Conservation (phyloP, 2,797 vertebrate genomes). For the Spinus pinus region DNA sequence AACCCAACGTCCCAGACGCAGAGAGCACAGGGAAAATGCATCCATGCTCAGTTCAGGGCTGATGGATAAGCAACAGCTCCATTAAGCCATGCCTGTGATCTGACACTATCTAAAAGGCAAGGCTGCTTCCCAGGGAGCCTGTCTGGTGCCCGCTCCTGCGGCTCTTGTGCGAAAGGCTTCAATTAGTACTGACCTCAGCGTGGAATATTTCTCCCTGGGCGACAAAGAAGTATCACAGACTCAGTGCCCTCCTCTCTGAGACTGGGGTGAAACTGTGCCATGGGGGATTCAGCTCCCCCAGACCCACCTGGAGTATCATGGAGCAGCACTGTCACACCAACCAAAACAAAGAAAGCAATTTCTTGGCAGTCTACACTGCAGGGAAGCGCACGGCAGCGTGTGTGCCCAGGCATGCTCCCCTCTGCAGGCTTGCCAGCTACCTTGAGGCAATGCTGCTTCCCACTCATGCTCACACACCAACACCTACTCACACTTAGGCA, state of each 20-base stretch:
- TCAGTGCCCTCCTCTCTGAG: neutral
- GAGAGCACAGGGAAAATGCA: neutral
- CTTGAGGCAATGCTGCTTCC: neutral
- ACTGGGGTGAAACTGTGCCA: neutral
- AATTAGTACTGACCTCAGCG: neutral
- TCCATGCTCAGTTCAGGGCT: neutral
- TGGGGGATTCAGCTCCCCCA: neutral
- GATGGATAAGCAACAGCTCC: neutral
- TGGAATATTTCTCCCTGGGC: neutral
- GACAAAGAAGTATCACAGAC: neutral
- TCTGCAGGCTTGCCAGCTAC: neutral
- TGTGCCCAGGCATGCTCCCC: neutral
- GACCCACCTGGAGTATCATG: neutral
- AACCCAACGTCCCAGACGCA: neutral
- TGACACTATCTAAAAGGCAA: neutral
- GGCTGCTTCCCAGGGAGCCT: neutral
- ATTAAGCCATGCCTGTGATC: neutral
- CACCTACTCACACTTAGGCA: neutral
- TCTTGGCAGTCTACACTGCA: neutral
- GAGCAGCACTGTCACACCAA: neutral
- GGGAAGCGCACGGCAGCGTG: fast-evolving
- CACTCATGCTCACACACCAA: neutral
- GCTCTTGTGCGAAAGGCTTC: neutral
- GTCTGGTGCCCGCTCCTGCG: neutral
- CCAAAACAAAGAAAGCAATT: neutral